phyloP scores from a whole-genome alignment of 2,797 vertebrate genomes.

The Hydrophis major region DNA sequence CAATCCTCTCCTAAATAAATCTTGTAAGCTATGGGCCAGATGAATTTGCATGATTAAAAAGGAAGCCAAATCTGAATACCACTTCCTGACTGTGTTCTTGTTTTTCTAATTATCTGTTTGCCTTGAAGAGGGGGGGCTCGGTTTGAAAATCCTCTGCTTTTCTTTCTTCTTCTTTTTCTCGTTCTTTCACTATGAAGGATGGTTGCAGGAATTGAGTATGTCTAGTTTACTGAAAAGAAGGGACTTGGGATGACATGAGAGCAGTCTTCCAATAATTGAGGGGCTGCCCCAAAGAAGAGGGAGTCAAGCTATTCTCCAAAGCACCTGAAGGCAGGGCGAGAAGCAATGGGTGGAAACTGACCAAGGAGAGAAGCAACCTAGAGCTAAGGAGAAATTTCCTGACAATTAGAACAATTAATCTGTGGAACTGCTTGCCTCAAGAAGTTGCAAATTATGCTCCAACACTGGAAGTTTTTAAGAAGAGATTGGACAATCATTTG shows the following conservation, averaged over 20 bases:
- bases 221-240: background rate
- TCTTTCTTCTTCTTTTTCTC: background rate
- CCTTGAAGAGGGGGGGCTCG: background rate
- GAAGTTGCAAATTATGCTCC: too few species aligned
- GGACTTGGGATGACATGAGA: background rate
- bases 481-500: background rate
- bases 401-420: fast-evolving
- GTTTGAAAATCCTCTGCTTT: background rate
- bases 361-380: background rate
- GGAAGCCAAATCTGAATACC: background rate
- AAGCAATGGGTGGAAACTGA: background rate
- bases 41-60: background rate
- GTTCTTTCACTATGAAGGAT: background rate
- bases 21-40: background rate
- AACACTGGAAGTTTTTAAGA: too few species aligned
- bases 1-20: background rate
- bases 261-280: background rate
- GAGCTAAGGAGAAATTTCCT: background rate
- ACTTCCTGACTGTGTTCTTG: background rate
- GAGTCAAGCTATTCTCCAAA: too few species aligned
- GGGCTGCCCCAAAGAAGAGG: too few species aligned
- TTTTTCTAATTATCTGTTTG: background rate
- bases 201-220: background rate
- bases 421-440: fast-evolving
- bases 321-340: too few species aligned